These are phyloP conservation scores for Dolichomitus sp. DNA, from an alignment of 2,888 invertebrate genomes.

Conservation along the genomic window DNA sequence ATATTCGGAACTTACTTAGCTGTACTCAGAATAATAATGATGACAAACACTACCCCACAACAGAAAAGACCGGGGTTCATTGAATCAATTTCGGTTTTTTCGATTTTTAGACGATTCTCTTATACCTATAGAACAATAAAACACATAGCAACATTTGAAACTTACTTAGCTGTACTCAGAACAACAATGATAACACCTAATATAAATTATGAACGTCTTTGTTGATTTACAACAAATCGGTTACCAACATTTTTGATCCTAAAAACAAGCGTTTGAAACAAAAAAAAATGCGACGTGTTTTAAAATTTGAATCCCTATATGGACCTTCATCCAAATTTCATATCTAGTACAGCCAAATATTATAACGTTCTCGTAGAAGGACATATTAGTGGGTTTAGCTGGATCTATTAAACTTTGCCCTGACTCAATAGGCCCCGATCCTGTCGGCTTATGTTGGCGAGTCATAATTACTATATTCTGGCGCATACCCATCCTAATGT, in stretches of 20 bases:
- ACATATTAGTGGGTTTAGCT: not conserved
- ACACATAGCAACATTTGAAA: not conserved
- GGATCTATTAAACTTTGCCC: not conserved
- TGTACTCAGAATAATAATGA: not conserved
- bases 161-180: not conserved
- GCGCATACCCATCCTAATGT: constrained; percentile 78
- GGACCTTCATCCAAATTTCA: no score
- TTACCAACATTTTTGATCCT: no score
- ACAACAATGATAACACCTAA: no score
- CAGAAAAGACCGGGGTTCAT: not conserved
- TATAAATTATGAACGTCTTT: no score
- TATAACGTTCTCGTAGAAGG: no score
- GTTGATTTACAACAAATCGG: no score
- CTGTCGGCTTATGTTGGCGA: constrained; percentile 75
- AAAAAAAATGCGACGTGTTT: no score
- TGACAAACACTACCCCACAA: not conserved
- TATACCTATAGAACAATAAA: not conserved
- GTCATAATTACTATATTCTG: constrained; percentile 84
- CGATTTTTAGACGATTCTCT: not conserved
- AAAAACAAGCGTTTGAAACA: no score
- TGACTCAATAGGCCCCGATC: constrained; percentile 3
- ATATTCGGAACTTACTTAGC: not conserved
- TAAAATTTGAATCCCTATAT: no score
- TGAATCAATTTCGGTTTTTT: not conserved
- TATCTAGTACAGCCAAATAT: no score